These are phyloP conservation scores for Nomada ferruginata DNA, from an alignment of 2,888 invertebrate genomes.

Conservation along the genomic window DNA sequence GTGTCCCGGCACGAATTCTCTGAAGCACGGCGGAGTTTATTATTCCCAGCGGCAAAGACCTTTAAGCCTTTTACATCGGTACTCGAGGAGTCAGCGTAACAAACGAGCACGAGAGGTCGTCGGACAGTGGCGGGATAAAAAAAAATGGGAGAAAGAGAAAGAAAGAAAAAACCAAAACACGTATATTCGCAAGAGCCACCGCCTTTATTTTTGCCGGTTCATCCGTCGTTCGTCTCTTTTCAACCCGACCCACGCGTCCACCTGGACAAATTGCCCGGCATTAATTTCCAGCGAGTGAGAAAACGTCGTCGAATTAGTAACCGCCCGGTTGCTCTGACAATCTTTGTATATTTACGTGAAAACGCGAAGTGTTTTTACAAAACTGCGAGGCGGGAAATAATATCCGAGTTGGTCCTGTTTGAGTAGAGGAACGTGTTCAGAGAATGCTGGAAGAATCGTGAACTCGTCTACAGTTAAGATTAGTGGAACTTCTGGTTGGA, in stretches of 20 bases:
- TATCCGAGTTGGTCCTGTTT: not conserved
- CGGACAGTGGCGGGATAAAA: slow-evolving; percentile 17
- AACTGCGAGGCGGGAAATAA: not conserved
- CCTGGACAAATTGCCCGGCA: slow-evolving; percentile 34
- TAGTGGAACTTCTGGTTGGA: too few relatives aligned
- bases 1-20: slow-evolving; percentile 12
- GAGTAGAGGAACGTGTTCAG: not conserved
- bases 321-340: not conserved
- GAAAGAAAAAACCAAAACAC: not conserved
- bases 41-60: slow-evolving; percentile 40
- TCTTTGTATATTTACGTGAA: slow-evolving; percentile 20
- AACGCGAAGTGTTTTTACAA: not conserved
- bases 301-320: slow-evolving; percentile 30
- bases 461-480: not conserved
- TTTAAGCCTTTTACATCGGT: slow-evolving; percentile 48
- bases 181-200: not conserved
- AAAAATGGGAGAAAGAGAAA: slow-evolving; percentile 4
- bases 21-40: slow-evolving; percentile 31
- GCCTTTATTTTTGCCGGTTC: slow-evolving; percentile 39
- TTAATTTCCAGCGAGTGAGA: slow-evolving; percentile 31
- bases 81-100: slow-evolving; percentile 32
- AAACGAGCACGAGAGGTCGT: slow-evolving; percentile 31
- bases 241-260: not conserved
- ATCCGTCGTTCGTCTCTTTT: slow-evolving; percentile 29
- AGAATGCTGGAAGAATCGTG: not conserved